phyloP scores from a whole-genome alignment of 2,888 invertebrate species.

The Pecten maximus region DNA sequence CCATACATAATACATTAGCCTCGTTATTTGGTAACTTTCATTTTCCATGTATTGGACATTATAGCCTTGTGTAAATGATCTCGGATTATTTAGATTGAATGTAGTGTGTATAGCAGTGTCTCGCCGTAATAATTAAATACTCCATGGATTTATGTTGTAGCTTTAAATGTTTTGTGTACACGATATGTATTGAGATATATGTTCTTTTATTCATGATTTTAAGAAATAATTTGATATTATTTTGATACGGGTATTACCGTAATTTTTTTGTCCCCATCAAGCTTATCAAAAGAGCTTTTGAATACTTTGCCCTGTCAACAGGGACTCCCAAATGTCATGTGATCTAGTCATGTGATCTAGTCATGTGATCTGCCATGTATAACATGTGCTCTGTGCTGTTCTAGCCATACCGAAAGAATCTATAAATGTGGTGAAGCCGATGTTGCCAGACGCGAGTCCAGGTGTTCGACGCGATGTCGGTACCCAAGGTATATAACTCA shows the following conservation, averaged over 20 bases:
- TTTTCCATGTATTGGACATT: too few relatives aligned
- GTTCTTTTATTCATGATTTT: background rate
- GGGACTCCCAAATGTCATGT: too few relatives aligned
- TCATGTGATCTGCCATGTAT: background rate
- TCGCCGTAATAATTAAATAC: background rate
- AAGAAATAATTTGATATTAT: conserved; percentile 8
- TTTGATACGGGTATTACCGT: conserved; percentile 1
- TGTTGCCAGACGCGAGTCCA: conserved; percentile 44
- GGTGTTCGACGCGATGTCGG: conserved; percentile 50
- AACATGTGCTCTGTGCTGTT: background rate
- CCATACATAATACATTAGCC: too few relatives aligned
- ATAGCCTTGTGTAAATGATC: too few relatives aligned
- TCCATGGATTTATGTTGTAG: background rate
- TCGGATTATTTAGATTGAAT: background rate
- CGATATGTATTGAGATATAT: background rate
- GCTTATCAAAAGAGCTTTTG: background rate
- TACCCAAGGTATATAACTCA: conserved; percentile 49
- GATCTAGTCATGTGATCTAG: background rate
- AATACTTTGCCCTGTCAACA: too few relatives aligned
- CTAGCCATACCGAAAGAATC: conserved; percentile 51
- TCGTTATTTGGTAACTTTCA: too few relatives aligned
- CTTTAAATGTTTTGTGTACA: background rate
- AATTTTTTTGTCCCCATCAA: background rate
- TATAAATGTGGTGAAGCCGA: conserved; percentile 54
- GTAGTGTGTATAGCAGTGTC: background rate